These are phyloP conservation scores for Mus musculus DNA, from an alignment of 2,113 vertebrate species.

Conservation along the genomic window DNA sequence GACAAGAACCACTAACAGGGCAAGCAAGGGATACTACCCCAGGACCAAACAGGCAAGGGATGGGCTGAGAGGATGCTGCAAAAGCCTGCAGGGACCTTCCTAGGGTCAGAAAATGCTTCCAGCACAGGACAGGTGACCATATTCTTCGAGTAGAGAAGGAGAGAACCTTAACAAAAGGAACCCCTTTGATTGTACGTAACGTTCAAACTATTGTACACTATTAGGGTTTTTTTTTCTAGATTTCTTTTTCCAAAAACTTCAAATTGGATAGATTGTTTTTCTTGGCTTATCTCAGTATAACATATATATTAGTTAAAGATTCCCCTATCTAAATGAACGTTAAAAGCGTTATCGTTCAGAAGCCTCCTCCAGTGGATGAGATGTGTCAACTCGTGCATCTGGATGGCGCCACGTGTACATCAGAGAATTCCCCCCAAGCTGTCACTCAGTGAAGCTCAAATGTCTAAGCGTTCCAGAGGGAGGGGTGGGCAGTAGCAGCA, in stretches of 20 bases:
- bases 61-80: not conserved
- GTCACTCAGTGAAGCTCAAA: not conserved
- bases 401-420: not conserved
- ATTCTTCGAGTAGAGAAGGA: not conserved
- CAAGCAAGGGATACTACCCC: not conserved
- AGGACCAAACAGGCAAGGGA: not conserved
- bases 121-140: not conserved
- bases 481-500: not conserved
- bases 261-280: slow-evolving; percentile 11
- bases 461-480: not conserved
- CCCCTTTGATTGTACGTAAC: not conserved
- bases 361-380: not conserved
- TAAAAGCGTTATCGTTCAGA: not conserved
- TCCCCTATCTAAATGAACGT: not conserved
- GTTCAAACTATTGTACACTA: not conserved
- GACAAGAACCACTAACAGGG: not conserved
- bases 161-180: not conserved
- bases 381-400: not conserved
- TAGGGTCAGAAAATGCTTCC: not conserved
- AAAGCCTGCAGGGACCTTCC: not conserved
- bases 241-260: not conserved
- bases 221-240: not conserved
- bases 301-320: not conserved
- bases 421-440: slow-evolving; percentile 1
- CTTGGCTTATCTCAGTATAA: not conserved